Percentiles rank a stretch among this genome's conserved stretches.
phyloP scores from a whole-genome alignment of 2,888 invertebrate species.

The Blera fallax region DNA sequence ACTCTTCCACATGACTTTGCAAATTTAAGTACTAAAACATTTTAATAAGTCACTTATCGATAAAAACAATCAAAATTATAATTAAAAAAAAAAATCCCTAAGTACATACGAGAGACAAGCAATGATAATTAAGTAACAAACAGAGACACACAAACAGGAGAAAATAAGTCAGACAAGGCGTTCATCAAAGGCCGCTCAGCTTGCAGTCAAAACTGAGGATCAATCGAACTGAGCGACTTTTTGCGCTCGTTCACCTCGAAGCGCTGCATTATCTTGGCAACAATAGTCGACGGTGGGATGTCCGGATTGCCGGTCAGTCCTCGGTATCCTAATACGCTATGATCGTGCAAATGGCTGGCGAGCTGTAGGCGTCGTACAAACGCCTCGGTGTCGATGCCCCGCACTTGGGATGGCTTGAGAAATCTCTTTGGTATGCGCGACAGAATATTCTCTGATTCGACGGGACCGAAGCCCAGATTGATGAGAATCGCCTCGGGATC shows the following conservation, averaged over 20 bases:
- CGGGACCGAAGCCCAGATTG: constrained; percentile 90
- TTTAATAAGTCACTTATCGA: constrained; percentile 70
- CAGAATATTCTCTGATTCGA: constrained; percentile 86
- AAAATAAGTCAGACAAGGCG: neutral
- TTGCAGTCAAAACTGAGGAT: constrained; percentile 61
- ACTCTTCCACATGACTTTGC: neutral
- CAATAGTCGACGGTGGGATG: constrained; percentile 90
- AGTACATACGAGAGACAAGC: constrained; percentile 40
- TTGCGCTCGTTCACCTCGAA: constrained; percentile 85
- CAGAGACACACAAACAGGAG: neutral
- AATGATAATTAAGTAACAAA: constrained; percentile 43
- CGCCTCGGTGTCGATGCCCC: constrained; percentile 89
- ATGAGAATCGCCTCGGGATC: constrained; percentile 94
- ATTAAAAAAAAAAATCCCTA: constrained; percentile 38
- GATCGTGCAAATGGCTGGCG: constrained; percentile 88
- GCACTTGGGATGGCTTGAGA: constrained; percentile 89
- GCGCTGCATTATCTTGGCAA: constrained; percentile 90
- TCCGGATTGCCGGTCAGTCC: constrained; percentile 90
- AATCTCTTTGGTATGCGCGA: constrained; percentile 92
- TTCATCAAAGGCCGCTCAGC: neutral
- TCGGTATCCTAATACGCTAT: constrained; percentile 89
- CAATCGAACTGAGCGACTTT: constrained; percentile 79
- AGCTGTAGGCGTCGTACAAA: constrained; percentile 89
- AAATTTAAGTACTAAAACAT: constrained; percentile 61
- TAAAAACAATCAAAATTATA: constrained; percentile 68